Evolutionary conservation across 1,140 invertebrate genomes (phyloP), one percentile per base, ranked within the genome.

Genomic region (Arion vulgaris): DNA sequence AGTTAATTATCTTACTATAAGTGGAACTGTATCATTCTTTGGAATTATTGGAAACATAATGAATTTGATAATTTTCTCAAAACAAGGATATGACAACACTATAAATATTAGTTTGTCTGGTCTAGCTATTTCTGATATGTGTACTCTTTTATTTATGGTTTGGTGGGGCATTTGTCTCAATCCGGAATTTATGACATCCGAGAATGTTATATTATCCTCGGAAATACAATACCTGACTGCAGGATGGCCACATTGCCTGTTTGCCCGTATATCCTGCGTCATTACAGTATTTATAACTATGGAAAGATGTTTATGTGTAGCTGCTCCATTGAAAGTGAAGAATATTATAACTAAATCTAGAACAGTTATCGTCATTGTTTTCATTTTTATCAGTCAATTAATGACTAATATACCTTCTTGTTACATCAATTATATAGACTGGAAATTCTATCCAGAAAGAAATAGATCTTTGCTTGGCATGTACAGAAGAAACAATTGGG

Each of bases 301-400:
- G 19, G 80, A 81, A 39, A 9, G 80, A 28, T 81, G 80, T 51
- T 17, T 81, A 17, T 78, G 76, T 34, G 45, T 78, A 19, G 5
- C 32, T 13, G 19, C 66, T 17, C 76, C 76, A 1, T 68, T 78
- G 26, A 78, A 78, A 78, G 45, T 78, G 11, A 78, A 68, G 28
- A 9, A 13, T 19, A n/a, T 78, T n/a, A 66, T 78, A 28, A 78
- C 76, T 9, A 28, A 28, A 39, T 0, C 34, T 11, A 34, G 38
- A 57, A 69, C 62, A 38, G 38, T 79, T 2, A 28, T 36, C 38
- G 28, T 79, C 4, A 9, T 77, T 7, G 7, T 62, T 15, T 34
- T 36, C 23, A 77, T 77, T 34, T 77, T 53, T 39, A 15, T 77
- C 2, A 26, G 45, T 34, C 45, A 53, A 11, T 9, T 77, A 5